Evolutionary conservation across 2,113 vertebrate genomes (phyloP), one percentile per base, ranked within the genome.

Genomic region (Hyla sarda): DNA sequence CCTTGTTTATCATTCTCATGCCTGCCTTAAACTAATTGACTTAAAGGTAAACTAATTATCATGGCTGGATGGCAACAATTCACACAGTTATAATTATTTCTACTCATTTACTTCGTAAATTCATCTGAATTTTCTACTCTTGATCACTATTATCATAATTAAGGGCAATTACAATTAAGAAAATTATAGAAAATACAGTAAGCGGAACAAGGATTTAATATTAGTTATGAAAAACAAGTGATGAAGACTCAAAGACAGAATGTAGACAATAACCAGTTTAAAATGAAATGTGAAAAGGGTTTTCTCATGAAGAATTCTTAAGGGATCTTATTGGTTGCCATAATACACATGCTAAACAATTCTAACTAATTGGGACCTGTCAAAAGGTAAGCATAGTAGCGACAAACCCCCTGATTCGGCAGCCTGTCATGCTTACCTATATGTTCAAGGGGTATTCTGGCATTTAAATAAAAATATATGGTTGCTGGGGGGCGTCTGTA

Each of bases 41-140:
- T 62, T 84, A 47, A 75, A 75, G 54, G 72, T 75, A 84, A 84
- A 76, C 82, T 41, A 74, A 84, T 84, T 75, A 75, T 73, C 52
- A 62, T 84, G 25, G 71, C 71, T 62, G 37, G 50, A 74, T 84
- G 34, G 69, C 9, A 62, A 48, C 54, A 17, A 50, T 75, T 84
- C 71, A 74, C 23, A 47, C 82, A 75, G 34, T 60, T 60, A 25
- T 75, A 84, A 74, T 84, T 60, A 84, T 74, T 58, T 75, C 72
- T 41, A n/a, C 45, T 82, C 45, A 54, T 11, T 54, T 30, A 84
- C 13, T 76, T 47, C 76, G 25, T 50, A 48, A 76, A 62, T 75
- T 58, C 16, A 45, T 75, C 58, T 16, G 5, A 7, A 19, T 76
- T 50, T 50, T 50, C 45, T 52, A 30, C 47, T 50, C 45, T 47